A percentile compares a stretch with the other conserved stretches of the same genome.
phyloP scores from a whole-genome alignment of 53 echinoderm and acorn worm species.

The Pentamera pediparva region DNA sequence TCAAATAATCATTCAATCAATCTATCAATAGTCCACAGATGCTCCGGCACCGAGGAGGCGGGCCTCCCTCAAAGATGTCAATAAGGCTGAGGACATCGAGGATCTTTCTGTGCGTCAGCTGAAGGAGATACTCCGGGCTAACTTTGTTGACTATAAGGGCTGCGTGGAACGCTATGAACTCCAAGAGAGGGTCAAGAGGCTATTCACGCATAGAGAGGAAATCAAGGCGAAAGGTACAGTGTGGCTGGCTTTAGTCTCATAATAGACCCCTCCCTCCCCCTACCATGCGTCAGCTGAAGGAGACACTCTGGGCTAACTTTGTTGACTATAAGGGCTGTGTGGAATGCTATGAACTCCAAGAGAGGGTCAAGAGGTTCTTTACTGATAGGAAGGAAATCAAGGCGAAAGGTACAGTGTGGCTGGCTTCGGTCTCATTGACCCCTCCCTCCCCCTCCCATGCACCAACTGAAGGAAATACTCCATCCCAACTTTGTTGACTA shows the following conservation, averaged over 20 bases:
- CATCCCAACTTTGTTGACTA: slow-evolving; percentile 79
- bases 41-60: slow-evolving; percentile 52
- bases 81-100: slow-evolving; percentile 53
- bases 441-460: too few relatives aligned
- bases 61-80: slow-evolving; percentile 78
- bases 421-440: too few relatives aligned
- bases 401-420: slow-evolving; percentile 60
- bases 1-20: too few relatives aligned
- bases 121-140: slow-evolving; percentile 76
- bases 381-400: slow-evolving; percentile 57
- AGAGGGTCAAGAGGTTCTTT: slow-evolving; percentile 74
- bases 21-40: background rate
- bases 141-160: slow-evolving; percentile 94
- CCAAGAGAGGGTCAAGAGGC: slow-evolving; percentile 70
- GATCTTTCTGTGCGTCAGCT: slow-evolving; percentile 62
- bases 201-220: slow-evolving; percentile 60
- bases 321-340: slow-evolving; percentile 87
- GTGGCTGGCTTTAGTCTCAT: too few relatives aligned
- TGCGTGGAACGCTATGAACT: slow-evolving; percentile 91
- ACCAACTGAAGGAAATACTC: slow-evolving; percentile 82
- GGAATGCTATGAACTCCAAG: slow-evolving; percentile 77
- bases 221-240: slow-evolving; percentile 62
- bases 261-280: too few relatives aligned
- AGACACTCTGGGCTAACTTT: background rate
- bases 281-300: too few relatives aligned